These are phyloP conservation scores for Trachymyrmex septentrionalis DNA, from an alignment of 1,140 invertebrate genomes.

Conservation along the genomic window DNA sequence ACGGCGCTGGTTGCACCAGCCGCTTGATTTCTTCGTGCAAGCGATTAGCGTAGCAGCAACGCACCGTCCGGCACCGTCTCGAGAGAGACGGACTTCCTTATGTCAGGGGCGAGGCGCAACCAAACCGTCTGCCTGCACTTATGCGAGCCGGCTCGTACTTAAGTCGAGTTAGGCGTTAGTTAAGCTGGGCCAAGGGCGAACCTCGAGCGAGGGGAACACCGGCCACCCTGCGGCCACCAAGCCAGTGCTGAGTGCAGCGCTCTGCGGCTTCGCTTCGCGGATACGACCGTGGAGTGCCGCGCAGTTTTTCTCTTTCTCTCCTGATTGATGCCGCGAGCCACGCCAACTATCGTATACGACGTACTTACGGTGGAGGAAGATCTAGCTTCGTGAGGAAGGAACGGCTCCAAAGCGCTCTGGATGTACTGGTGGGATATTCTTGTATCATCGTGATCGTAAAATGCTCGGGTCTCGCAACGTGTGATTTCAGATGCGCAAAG, in stretches of 20 bases:
- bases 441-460: slow-evolving; percentile 57
- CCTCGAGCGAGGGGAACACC: background rate
- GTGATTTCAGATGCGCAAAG: background rate
- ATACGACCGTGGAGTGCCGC: slow-evolving; percentile 54
- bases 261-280: background rate
- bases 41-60: slow-evolving; percentile 74
- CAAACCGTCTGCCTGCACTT: slow-evolving; percentile 53
- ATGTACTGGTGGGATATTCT: slow-evolving; percentile 48
- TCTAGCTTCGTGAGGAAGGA: slow-evolving; percentile 3
- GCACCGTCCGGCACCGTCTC: background rate
- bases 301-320: slow-evolving; percentile 69
- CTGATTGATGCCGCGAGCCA: slow-evolving; percentile 77
- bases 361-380: slow-evolving; percentile 53
- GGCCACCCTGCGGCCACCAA: slow-evolving; percentile 45
- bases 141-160: slow-evolving; percentile 58
- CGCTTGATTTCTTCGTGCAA: slow-evolving; percentile 76
- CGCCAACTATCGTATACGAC: slow-evolving; percentile 67
- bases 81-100: slow-evolving; percentile 43
- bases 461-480: background rate
- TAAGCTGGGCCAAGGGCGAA: slow-evolving; percentile 57
- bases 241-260: background rate
- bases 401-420: background rate
- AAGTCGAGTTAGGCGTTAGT: slow-evolving; percentile 69
- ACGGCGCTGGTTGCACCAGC: slow-evolving; percentile 20
- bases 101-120: slow-evolving; percentile 56